A percentile compares a stretch with the other conserved stretches of the same genome.
Evolutionary conservation across 2,888 invertebrate species (phyloP).

Genomic region (Melikaiella ostensackeni): DNA sequence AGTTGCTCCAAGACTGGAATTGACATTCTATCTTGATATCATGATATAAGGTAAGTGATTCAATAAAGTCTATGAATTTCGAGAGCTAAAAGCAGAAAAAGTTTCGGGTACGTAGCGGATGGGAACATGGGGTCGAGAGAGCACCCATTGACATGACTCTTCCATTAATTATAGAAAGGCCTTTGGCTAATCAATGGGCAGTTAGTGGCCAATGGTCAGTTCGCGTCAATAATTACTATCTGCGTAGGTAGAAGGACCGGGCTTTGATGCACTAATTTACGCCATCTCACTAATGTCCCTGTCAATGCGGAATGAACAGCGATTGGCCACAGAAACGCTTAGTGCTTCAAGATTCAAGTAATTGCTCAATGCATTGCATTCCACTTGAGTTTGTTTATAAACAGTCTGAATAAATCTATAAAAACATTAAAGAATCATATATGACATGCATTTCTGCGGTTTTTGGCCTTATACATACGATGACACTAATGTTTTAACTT

Average conservation of each 20-base stretch:
- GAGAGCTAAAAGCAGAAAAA: not conserved
- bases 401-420: too few species aligned
- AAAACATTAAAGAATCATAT: too few species aligned
- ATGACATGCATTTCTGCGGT: too few species aligned
- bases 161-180: slow-evolving; percentile 73
- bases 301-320: slow-evolving; percentile 44
- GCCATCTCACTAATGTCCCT: slow-evolving; percentile 66
- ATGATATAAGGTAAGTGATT: not conserved
- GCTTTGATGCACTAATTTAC: slow-evolving; percentile 73
- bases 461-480: too few species aligned
- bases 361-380: not conserved
- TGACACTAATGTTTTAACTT: too few species aligned
- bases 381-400: too few species aligned
- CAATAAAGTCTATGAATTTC: not conserved
- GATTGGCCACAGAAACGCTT: slow-evolving; percentile 19
- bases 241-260: slow-evolving; percentile 61
- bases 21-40: too few species aligned
- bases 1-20: too few species aligned
- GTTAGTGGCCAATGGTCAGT: slow-evolving; percentile 73
- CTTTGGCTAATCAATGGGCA: slow-evolving; percentile 73
- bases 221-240: slow-evolving; percentile 73
- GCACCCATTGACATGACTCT: slow-evolving; percentile 63
- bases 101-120: not conserved
- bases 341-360: slow-evolving; percentile 31
- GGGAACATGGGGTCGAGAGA: not conserved